phyloP scores from a whole-genome alignment of 2,888 invertebrate species.

The Synergus umbraculus region DNA sequence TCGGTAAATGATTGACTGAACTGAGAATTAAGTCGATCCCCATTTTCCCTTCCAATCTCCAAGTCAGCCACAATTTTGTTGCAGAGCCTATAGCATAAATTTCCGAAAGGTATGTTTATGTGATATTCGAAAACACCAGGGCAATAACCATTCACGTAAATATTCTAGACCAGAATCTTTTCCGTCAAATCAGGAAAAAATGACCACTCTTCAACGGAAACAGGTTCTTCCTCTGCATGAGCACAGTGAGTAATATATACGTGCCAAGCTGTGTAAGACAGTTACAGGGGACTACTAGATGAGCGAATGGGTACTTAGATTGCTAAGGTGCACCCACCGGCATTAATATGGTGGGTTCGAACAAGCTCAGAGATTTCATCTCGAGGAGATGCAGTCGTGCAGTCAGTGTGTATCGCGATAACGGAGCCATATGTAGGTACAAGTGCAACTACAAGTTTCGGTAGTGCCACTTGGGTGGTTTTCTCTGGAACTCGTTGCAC shows the following conservation, averaged over 20 bases:
- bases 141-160: background rate
- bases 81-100: background rate
- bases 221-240: slow-evolving; percentile 6
- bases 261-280: background rate
- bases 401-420: slow-evolving; percentile 52
- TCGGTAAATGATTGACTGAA: background rate
- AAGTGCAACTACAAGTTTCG: slow-evolving; percentile 57
- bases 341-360: slow-evolving; percentile 22
- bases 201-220: background rate
- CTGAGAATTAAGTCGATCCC: background rate
- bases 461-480: slow-evolving; percentile 56
- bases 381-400: slow-evolving; percentile 45
- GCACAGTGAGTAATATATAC: background rate
- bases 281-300: background rate
- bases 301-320: background rate
- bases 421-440: slow-evolving; percentile 53
- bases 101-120: background rate
- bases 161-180: background rate
- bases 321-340: slow-evolving; percentile 6
- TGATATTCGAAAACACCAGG: background rate
- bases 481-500: slow-evolving; percentile 27
- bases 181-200: background rate
- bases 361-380: slow-evolving; percentile 50
- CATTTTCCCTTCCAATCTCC: background rate
- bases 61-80: background rate